phyloP scores from a whole-genome alignment of 2,113 vertebrate species.

The Colossoma macropomum region DNA sequence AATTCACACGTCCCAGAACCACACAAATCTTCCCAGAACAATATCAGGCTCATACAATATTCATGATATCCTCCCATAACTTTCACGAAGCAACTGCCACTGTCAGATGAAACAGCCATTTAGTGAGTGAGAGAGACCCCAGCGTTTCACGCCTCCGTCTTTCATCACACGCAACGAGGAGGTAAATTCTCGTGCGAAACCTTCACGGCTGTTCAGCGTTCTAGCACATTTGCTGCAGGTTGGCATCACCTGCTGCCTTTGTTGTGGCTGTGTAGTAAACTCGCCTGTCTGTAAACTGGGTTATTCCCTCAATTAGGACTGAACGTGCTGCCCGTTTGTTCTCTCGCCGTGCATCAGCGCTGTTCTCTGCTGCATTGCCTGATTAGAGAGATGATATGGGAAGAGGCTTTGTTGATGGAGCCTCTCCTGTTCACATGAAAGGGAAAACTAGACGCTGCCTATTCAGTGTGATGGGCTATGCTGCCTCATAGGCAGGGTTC shows the following conservation, averaged over 20 bases:
- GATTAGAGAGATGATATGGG: conserved; percentile 13
- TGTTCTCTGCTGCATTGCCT: conserved; percentile 21
- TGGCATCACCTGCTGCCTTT: conserved; percentile 21
- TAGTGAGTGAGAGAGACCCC: background rate
- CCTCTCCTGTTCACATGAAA: conserved; percentile 36
- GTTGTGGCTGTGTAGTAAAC: conserved; percentile 31
- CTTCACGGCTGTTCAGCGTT: conserved; percentile 24
- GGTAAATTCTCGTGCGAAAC: conserved; percentile 10
- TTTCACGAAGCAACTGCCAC: conserved; percentile 21
- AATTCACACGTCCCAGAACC: background rate
- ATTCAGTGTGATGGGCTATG: background rate
- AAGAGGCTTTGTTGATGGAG: conserved; percentile 6
- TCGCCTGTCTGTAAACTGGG: conserved; percentile 4
- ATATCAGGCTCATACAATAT: conserved; percentile 30
- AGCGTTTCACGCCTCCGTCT: conserved; percentile 14
- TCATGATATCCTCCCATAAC: conserved; percentile 13
- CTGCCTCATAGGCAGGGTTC: conserved; percentile 1
- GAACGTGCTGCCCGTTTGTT: conserved; percentile 30
- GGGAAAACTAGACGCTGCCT: conserved; percentile 3
- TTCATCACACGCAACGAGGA: conserved; percentile 32
- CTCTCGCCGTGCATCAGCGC: background rate
- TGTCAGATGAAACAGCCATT: conserved; percentile 29
- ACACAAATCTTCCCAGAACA: background rate
- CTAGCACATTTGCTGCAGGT: conserved; percentile 28
- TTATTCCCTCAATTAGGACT: conserved; percentile 13